Evolutionary conservation across 2,888 invertebrate species (phyloP), one percentile per base, ranked within the genome.

Genomic region (Notodonta dromedarius): DNA sequence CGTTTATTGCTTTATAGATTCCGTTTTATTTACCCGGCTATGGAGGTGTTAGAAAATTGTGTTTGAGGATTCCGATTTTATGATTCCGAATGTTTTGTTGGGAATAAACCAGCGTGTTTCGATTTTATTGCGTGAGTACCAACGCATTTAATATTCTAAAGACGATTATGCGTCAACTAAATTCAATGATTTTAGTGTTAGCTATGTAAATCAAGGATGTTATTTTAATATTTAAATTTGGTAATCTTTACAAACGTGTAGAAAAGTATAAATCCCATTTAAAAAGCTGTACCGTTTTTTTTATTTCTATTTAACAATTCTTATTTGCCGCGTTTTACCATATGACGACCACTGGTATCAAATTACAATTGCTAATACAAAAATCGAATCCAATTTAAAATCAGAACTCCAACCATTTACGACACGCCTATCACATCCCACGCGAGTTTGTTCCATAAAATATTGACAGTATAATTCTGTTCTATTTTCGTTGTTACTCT

Each of bases 1-100:
- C 72, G 60, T 81, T 80, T 83, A 83, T 80, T 77, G 70, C 73
- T 76, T 69, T 77, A 73, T 74, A 66, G 73, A 75, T 78, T 77
- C 74, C 69, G 75, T 70, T 76, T 76, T 64, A 59, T 63, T 64
- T 39, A 56, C 24, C 24, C 57, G 35, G 71, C 73, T 66, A 71
- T 74, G 16, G 68, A 70, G 65, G 69, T 67, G 67, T 66, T 63
- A 67, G 70, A 76, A 70, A 70, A 60, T 64, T 39, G 39, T 63
- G 59, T 59, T 69, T 66, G 58, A 66, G 59, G 11, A 16, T 56
- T 44, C 5, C 12, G 5, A 24, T 24, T 44, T 44, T 42, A 56
- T 42, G 24, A 44, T 44, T 42, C 50, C 11, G 12, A 55, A 44
- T 56, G 42, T 50, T 44, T 56, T 60, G 56, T 56, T 61, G 54